These are phyloP conservation scores for Sciaenops ocellatus DNA, from an alignment of 2,797 vertebrate genomes.

Conservation along the genomic window DNA sequence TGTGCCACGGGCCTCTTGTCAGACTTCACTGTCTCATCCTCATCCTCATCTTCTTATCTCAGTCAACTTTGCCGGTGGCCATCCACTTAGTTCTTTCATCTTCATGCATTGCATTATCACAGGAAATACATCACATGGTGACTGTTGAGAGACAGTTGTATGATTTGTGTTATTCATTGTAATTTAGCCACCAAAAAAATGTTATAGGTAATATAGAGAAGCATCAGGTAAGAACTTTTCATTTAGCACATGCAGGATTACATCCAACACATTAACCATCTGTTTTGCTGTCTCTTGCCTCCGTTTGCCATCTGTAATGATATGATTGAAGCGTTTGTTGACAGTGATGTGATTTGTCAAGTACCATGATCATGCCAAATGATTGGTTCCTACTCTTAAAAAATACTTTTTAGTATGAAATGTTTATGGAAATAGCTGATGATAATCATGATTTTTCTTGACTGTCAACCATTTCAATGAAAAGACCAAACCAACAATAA, in stretches of 20 bases:
- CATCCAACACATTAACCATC: slow-evolving; percentile 51
- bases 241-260: slow-evolving; percentile 40
- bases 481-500: slow-evolving; percentile 15
- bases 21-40: slow-evolving; percentile 31
- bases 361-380: slow-evolving; percentile 18
- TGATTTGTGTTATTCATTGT: slow-evolving; percentile 28
- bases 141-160: neutral
- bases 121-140: slow-evolving; percentile 23
- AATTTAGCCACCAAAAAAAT: slow-evolving; percentile 5
- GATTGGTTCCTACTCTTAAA: neutral
- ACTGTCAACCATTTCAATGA: slow-evolving; percentile 15
- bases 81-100: slow-evolving; percentile 27
- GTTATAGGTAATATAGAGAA: slow-evolving; percentile 30
- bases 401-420: neutral
- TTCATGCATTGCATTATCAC: slow-evolving; percentile 35
- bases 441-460: neutral
- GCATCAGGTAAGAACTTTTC: slow-evolving; percentile 62
- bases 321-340: slow-evolving; percentile 35
- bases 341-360: slow-evolving; percentile 37
- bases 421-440: neutral
- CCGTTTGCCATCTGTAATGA: slow-evolving; percentile 53
- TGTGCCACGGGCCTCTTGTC: slow-evolving; percentile 25
- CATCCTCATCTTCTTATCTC: slow-evolving; percentile 39
- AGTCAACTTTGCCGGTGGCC: slow-evolving; percentile 36
- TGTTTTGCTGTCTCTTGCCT: slow-evolving; percentile 53